Conservation (phyloP, 2,797 vertebrate species). For the Diglossa cyanea region DNA sequence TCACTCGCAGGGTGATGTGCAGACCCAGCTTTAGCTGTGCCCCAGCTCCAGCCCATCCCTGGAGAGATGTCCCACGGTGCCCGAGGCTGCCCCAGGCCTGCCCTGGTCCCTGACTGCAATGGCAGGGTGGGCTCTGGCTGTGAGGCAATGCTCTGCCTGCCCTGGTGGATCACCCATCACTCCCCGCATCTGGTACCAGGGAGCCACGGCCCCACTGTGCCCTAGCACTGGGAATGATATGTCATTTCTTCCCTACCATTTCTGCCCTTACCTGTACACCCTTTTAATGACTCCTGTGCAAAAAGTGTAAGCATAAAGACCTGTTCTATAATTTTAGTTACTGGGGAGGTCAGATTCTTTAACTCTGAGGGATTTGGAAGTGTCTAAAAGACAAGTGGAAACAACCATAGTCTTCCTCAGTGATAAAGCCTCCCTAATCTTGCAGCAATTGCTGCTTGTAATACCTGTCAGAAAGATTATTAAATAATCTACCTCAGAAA, state of each 20-base stretch:
- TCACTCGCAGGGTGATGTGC: background rate
- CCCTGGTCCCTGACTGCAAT: background rate
- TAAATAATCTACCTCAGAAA: background rate
- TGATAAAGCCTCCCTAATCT: background rate
- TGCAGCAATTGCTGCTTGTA: background rate
- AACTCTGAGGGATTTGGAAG: background rate
- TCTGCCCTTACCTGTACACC: background rate
- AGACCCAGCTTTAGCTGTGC: background rate
- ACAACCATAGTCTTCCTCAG: background rate
- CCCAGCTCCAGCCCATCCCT: background rate
- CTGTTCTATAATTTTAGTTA: background rate
- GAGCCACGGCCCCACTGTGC: fast-evolving
- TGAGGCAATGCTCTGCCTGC: background rate
- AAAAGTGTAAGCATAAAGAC: fast-evolving
- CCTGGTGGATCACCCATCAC: fast-evolving
- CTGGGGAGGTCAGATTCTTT: background rate
- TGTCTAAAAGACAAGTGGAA: background rate
- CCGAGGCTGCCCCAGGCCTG: fast-evolving
- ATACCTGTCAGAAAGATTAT: background rate
- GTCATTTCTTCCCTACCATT: background rate
- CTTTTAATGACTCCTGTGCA: background rate
- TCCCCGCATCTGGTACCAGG: fast-evolving
- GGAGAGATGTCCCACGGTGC: fast-evolving
- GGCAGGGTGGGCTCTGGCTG: background rate
- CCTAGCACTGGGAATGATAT: background rate